Evolutionary conservation across 2,888 invertebrate species (phyloP), one percentile per base, ranked within the genome.

Genomic region (Apocheima hispidaria): DNA sequence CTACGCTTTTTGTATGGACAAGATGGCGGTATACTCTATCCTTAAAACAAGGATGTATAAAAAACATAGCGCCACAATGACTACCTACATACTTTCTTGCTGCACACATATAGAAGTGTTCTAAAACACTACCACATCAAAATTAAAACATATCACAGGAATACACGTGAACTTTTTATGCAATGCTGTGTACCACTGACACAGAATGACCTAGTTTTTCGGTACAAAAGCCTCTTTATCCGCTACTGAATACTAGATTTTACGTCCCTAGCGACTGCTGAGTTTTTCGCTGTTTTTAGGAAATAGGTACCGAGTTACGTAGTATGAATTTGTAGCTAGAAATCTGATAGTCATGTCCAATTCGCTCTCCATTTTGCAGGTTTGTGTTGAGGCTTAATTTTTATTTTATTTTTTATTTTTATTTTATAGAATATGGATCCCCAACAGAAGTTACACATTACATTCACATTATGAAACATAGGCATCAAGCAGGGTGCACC

Each of bases 161-260:
- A 26, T 12, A 16, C 3, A 14, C n/a, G 61, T 61, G 36, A 60
- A 49, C 61, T 73, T 77, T 75, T 71, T 63, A 67, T 76, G 78
- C 73, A 66, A 70, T 64, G 52, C 62, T 71, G 75, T 87, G 81
- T 76, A 82, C 66, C 66, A 71, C 70, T 65, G 65, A 64, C 77
- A 73, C 74, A 76, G 79, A 72, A 79, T 87, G 89, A 87, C 89
- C 89, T 74, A 88, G 71, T 84, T 89, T 86, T 85, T 79, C 68
- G 72, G 71, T 75, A 84, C 85, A 87, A 88, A 78, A 86, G 83
- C 78, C 70, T 81, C 81, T 85, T 87, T 83, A 81, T 80, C 82
- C 70, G 70, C 75, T 75, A 74, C 80, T 81, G 83, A 84, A 87
- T 87, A 83, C 82, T 78, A 81, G 83, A 87, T 87, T 85, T 77